Evolutionary conservation across 2,113 vertebrate species (phyloP).

Genomic region (Lophochroa leadbeateri): DNA sequence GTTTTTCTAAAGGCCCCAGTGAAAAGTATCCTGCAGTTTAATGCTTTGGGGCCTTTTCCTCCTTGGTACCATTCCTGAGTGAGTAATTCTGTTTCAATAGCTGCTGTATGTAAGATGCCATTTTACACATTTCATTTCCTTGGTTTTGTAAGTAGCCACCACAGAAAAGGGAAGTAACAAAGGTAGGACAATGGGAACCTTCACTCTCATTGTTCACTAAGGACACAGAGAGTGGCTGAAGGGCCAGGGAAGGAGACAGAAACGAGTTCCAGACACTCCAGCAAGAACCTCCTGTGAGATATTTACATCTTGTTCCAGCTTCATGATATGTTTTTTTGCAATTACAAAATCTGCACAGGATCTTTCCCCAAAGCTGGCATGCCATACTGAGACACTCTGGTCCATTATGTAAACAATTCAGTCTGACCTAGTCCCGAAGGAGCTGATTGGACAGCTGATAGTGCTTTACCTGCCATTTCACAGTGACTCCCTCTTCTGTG

Average conservation of each 20-base stretch:
- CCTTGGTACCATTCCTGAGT: neutral
- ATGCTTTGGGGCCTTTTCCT: neutral
- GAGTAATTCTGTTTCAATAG: neutral
- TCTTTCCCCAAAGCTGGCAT: neutral
- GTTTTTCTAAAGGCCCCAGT: neutral
- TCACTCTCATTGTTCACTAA: neutral
- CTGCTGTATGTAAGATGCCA: neutral
- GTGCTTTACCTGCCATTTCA: neutral
- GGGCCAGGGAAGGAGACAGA: neutral
- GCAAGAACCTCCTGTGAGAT: neutral
- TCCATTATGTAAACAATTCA: neutral
- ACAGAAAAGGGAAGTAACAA: neutral
- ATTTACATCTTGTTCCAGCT: neutral
- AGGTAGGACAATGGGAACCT: neutral
- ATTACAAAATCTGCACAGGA: neutral
- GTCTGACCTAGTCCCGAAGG: neutral
- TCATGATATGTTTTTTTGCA: rapidly evolving
- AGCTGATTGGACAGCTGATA: neutral
- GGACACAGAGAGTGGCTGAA: neutral
- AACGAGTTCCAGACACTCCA: neutral
- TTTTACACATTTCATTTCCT: neutral
- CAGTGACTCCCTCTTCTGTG: neutral
- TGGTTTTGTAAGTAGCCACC: neutral
- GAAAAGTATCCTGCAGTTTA: neutral
- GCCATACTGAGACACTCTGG: neutral